Evolutionary conservation across 2,797 vertebrate genomes (phyloP), one percentile per base, ranked within the genome.

Genomic region (Taenioides sp.): DNA sequence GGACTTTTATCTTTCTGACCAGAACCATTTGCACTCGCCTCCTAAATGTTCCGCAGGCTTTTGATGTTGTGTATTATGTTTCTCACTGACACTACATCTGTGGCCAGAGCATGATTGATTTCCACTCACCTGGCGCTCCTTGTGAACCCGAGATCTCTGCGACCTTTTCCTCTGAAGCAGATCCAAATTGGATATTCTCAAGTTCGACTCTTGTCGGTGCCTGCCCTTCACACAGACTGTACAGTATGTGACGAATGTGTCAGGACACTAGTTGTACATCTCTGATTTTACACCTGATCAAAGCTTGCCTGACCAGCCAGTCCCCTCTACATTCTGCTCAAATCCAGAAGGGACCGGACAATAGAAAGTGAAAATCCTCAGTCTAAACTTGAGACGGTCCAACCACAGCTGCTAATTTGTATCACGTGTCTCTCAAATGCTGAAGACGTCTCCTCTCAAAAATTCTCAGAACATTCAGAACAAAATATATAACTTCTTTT

Each of bases 121-220:
- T 37, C 10, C 0, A 27, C 68, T 87, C 76, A 84, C 84, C 79
- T 80, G 79, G 71, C 28, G 37, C 7, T 65, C 10, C 68, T 40
- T 55, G 81, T 77, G 85, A 88, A 23, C 54, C 50, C 0, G 65
- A 88, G 84, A 78, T 67, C 73, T 59, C 5, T 63, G 63, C 71
- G 65, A 65, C 65, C 75, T 64, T 67, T 52, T 78, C 68, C 59
- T 40, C 28, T 6, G 31, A 34, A 65, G 77, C 86, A 34, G 79
- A 75, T 70, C 73, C 81, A 92, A 91, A 93, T 94, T 94, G 86
- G 92, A 92, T 93, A 90, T 89, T 81, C 86, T 71, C 34, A 52
- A 70, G 87, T 86, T 76, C 69, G 23, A 69, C 12, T 78, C 40
- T 28, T 16, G 67, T 81, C 71, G 78, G 64, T 69, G 84, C 82